Conservation (phyloP, 1,140 invertebrate species). For the Octopus sinensis region DNA sequence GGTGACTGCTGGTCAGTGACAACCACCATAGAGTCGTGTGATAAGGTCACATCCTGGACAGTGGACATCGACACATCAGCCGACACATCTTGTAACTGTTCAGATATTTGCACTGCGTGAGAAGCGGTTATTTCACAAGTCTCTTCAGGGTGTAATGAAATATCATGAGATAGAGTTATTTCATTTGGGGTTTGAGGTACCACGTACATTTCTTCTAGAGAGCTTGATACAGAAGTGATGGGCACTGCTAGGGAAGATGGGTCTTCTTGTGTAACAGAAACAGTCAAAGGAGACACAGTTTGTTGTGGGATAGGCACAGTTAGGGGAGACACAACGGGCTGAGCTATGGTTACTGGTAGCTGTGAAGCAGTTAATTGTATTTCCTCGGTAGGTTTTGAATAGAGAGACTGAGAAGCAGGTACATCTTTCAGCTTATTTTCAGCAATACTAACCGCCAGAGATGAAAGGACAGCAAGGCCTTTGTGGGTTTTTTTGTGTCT, state of each 20-base stretch:
- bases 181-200: not conserved
- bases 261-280: not conserved
- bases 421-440: not conserved
- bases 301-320: not conserved
- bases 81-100: not conserved
- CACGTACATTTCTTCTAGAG: too few relatives aligned
- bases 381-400: not conserved
- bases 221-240: not conserved
- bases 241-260: not conserved
- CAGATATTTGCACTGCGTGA: not conserved
- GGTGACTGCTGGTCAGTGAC: not conserved
- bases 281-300: not conserved
- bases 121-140: too few relatives aligned
- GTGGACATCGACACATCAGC: not conserved
- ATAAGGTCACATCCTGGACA: not conserved
- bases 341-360: not conserved
- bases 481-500: slow-evolving; percentile 4
- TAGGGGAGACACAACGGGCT: not conserved
- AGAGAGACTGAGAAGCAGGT: too few relatives aligned
- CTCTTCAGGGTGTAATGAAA: not conserved
- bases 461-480: not conserved
- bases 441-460: not conserved
- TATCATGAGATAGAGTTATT: not conserved
- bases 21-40: not conserved
- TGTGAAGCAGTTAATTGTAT: not conserved